Evolutionary conservation across 1,140 invertebrate species (phyloP).

Genomic region (Aphelenchoides fujianensis): DNA sequence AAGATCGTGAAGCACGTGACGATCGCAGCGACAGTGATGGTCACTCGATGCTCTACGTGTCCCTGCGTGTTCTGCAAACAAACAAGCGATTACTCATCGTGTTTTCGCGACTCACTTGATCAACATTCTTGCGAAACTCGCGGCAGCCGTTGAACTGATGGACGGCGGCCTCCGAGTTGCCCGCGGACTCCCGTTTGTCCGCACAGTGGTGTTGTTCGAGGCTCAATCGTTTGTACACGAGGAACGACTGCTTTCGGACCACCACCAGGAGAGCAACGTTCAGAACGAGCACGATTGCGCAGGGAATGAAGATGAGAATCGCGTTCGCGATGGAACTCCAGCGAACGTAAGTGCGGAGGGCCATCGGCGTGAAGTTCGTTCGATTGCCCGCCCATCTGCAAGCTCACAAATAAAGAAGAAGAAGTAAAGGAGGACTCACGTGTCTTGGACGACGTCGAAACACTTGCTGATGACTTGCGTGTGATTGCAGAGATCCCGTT

Average conservation of each 20-base stretch:
- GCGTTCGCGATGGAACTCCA: slow-evolving; percentile 45
- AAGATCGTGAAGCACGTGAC: slow-evolving; percentile 34
- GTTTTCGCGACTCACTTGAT: slow-evolving; percentile 38
- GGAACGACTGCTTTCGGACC: slow-evolving; percentile 44
- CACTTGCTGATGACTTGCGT: slow-evolving; percentile 45
- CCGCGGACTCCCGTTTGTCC: slow-evolving; percentile 12
- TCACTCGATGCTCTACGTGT: slow-evolving; percentile 48
- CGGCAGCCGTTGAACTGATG: slow-evolving; percentile 19
- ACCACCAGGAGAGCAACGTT: slow-evolving; percentile 45
- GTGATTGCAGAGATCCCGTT: slow-evolving; percentile 39
- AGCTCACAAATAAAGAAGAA: too few relatives aligned
- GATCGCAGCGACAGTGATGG: slow-evolving; percentile 29
- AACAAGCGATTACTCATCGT: background rate
- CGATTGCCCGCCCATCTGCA: slow-evolving; percentile 51
- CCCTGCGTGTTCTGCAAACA: slow-evolving; percentile 38
- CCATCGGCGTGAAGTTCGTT: slow-evolving; percentile 42
- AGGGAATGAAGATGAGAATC: slow-evolving; percentile 42
- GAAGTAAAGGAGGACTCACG: slow-evolving; percentile 32
- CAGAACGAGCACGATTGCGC: slow-evolving; percentile 46
- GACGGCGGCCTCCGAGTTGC: background rate
- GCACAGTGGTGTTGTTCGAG: slow-evolving; percentile 24
- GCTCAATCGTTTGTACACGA: slow-evolving; percentile 34
- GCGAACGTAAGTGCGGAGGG: slow-evolving; percentile 44
- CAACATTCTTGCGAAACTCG: slow-evolving; percentile 38
- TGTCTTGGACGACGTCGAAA: slow-evolving; percentile 46